Conservation (phyloP, 2,888 invertebrate species). For the Rhamnusium bicolor region DNA sequence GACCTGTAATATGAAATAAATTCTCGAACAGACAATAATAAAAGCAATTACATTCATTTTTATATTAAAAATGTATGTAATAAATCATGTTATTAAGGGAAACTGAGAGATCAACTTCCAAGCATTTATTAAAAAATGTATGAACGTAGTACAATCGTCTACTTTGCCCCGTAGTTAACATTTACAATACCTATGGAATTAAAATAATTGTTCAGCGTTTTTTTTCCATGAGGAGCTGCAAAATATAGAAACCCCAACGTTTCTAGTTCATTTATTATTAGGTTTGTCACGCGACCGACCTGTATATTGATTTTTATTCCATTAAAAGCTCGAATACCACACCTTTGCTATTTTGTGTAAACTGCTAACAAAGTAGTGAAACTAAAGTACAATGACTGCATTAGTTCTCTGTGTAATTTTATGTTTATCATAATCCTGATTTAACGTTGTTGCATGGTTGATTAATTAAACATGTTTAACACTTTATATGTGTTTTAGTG, state of each 20-base stretch:
- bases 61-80: neutral
- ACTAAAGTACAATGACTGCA: neutral
- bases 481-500: no score
- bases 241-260: constrained; percentile 31
- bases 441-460: neutral
- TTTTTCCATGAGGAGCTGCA: constrained; percentile 1
- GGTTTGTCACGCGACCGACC: constrained; percentile 66
- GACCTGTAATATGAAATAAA: neutral
- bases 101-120: neutral
- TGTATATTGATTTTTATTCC: constrained; percentile 66
- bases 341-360: constrained; percentile 58
- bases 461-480: neutral
- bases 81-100: neutral
- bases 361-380: constrained; percentile 26
- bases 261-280: constrained; percentile 65
- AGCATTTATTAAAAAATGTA: neutral
- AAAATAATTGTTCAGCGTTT: constrained; percentile 25
- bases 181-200: constrained; percentile 1
- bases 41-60: neutral
- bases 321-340: constrained; percentile 62
- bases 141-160: neutral
- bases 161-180: neutral
- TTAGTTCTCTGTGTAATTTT: neutral
- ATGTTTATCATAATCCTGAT: neutral
- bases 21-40: neutral